A percentile compares a stretch with the other conserved stretches of the same genome.
Evolutionary conservation across 2,888 invertebrate species (phyloP).

Genomic region (Colostygia pectinataria): DNA sequence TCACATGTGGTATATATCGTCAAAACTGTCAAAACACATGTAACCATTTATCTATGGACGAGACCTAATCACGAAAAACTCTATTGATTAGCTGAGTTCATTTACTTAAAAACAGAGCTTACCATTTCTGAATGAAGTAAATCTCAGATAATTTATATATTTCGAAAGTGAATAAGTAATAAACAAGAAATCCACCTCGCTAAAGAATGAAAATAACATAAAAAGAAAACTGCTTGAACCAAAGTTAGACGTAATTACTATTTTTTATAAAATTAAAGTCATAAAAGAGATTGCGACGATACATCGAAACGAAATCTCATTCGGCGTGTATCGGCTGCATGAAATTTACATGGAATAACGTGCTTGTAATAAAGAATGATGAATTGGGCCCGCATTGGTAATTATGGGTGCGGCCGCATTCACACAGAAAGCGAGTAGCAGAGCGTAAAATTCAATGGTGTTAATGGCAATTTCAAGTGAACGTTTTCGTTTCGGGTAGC

Average conservation of each 20-base stretch:
- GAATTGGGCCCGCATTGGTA: constrained; percentile 80
- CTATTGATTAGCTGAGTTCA: too few species aligned
- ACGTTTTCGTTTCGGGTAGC: too few species aligned
- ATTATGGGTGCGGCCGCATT: constrained; percentile 55
- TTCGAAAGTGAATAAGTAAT: too few species aligned
- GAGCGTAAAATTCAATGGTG: too few species aligned
- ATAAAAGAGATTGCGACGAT: constrained; percentile 65
- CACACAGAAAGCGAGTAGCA: not conserved
- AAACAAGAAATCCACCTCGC: not conserved
- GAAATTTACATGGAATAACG: constrained; percentile 81
- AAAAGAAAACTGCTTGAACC: constrained; percentile 16
- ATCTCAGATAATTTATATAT: too few species aligned
- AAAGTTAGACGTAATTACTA: constrained; percentile 31
- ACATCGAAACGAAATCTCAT: constrained; percentile 73
- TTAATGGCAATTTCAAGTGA: too few species aligned
- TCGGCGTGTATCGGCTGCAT: constrained; percentile 64
- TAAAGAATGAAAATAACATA: constrained; percentile 7
- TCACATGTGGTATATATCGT: too few species aligned
- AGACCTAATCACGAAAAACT: too few species aligned
- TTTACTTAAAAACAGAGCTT: too few species aligned
- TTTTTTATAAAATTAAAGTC: constrained; percentile 35
- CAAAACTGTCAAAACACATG: too few species aligned
- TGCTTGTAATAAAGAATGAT: constrained; percentile 82
- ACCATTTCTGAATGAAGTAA: too few species aligned
- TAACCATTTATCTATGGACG: too few species aligned